These are phyloP conservation scores for Rhipidura dahli DNA, from an alignment of 2,113 vertebrate species.

Conservation along the genomic window DNA sequence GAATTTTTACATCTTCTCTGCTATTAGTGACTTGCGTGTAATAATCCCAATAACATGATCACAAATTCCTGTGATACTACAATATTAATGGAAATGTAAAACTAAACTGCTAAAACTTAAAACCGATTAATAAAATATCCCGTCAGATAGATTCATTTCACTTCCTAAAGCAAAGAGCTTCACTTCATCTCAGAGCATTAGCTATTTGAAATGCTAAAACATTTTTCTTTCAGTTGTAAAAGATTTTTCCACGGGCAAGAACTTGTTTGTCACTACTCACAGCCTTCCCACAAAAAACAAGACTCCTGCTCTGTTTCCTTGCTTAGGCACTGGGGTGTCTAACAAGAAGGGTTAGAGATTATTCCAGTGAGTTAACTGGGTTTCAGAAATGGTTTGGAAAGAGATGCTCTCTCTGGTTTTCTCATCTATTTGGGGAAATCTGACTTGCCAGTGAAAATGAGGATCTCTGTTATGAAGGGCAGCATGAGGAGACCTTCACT, in stretches of 20 bases:
- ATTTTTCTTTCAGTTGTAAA: constrained; percentile 22
- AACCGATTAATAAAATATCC: constrained; percentile 56
- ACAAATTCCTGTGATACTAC: constrained; percentile 18
- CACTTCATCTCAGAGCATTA: constrained; percentile 43
- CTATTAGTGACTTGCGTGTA: constrained; percentile 32
- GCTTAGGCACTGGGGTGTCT: not conserved
- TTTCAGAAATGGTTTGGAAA: not conserved
- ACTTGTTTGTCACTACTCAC: constrained; percentile 38
- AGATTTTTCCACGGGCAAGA: constrained; percentile 26
- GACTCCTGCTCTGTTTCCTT: not conserved
- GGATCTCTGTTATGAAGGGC: not conserved
- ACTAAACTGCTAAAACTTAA: constrained; percentile 49
- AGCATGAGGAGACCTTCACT: not conserved
- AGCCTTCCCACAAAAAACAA: not conserved
- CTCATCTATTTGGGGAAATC: not conserved
- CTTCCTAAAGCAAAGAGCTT: constrained; percentile 55
- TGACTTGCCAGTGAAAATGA: not conserved
- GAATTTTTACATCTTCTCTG: constrained; percentile 53
- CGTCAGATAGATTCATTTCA: constrained; percentile 25
- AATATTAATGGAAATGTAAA: constrained; percentile 53
- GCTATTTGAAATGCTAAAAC: constrained; percentile 56
- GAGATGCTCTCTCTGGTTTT: not conserved
- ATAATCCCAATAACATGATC: constrained; percentile 32
- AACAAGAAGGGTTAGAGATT: not conserved
- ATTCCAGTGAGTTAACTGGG: not conserved